Percentiles rank a stretch among this genome's conserved stretches.
phyloP scores from a whole-genome alignment of 2,113 vertebrate genomes.

The Loxodonta africana region DNA sequence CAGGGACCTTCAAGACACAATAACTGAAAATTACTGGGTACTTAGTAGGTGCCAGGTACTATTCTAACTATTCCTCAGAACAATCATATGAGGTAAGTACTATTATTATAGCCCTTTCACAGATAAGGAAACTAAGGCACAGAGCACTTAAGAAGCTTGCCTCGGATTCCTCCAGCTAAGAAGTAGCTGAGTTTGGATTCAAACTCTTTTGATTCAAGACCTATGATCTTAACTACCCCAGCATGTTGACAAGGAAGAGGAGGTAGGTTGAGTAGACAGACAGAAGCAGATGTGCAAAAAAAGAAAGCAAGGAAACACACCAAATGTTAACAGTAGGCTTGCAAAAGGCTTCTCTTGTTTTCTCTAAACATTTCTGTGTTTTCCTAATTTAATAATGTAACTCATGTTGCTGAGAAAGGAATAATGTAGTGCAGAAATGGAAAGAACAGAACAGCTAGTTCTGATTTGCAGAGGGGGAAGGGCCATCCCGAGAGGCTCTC shows the following conservation, averaged over 20 bases:
- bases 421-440: background rate
- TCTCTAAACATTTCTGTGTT: background rate
- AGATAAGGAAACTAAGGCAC: constrained; percentile 2
- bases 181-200: background rate
- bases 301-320: background rate
- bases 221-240: background rate
- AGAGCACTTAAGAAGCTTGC: background rate
- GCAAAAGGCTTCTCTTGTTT: background rate
- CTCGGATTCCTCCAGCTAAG: background rate
- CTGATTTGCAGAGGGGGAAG: background rate
- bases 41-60: background rate
- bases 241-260: background rate
- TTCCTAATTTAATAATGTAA: background rate
- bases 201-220: background rate
- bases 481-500: background rate
- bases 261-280: background rate
- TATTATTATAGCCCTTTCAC: background rate
- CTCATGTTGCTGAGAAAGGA: background rate
- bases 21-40: background rate
- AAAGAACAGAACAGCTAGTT: background rate
- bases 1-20: background rate
- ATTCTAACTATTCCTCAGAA: background rate
- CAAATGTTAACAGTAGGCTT: background rate
- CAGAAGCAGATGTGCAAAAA: background rate
- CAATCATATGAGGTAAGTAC: background rate